Evolutionary conservation across 2,888 invertebrate species (phyloP).

Genomic region (Agrypnus murinus): DNA sequence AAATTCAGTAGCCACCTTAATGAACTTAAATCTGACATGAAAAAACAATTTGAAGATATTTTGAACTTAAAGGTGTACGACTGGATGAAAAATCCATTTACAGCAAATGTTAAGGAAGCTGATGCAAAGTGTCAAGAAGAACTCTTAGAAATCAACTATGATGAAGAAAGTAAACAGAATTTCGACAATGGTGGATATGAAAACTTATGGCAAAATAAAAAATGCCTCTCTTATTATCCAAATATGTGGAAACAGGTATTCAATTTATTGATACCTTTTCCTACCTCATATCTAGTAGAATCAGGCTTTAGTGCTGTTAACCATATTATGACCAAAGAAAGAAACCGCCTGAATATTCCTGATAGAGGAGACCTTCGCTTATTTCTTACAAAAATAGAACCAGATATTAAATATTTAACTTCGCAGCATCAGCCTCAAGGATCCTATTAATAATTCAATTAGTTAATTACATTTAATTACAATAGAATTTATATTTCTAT

Average conservation of each 20-base stretch:
- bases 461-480: conserved; percentile 17
- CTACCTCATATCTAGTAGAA: conserved; percentile 17
- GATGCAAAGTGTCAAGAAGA: conserved; percentile 30
- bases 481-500: conserved; percentile 14
- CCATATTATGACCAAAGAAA: conserved; percentile 16
- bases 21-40: conserved; percentile 28
- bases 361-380: conserved; percentile 15
- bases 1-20: conserved; percentile 22
- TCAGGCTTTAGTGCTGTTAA: conserved; percentile 20
- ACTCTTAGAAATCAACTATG: conserved; percentile 31
- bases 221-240: conserved; percentile 17
- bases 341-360: conserved; percentile 18
- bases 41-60: conserved; percentile 40
- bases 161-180: conserved; percentile 31
- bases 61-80: conserved; percentile 36
- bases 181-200: conserved; percentile 27
- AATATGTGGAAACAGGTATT: conserved; percentile 8
- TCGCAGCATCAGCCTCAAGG: no score
- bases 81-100: conserved; percentile 40
- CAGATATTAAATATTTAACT: no score
- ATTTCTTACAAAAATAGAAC: conserved; percentile 20
- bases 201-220: conserved; percentile 28
- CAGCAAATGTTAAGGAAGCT: conserved; percentile 13
- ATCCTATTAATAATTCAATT: conserved; percentile 17
- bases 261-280: conserved; percentile 13